Base-by-base conservation (phyloP, 2,888 invertebrate genomes). In the Gasteruption jaculator region DNA sequence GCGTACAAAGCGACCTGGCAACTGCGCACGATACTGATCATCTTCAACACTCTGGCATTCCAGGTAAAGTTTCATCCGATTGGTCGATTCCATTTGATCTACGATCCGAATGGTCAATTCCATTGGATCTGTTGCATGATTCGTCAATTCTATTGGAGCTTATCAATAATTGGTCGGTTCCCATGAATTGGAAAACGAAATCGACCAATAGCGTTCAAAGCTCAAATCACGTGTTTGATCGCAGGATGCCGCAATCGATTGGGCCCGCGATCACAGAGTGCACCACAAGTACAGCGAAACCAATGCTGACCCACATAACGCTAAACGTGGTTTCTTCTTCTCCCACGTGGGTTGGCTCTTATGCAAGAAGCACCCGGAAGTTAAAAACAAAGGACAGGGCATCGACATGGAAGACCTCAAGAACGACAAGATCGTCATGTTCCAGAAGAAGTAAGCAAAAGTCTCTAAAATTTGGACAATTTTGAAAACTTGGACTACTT, bases 1-100 rank as follows among this genome's bases (percentile, higher is more conserved):
- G 83, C 94, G 1, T 97, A 95, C 77, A 95, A 95, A 75, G 96
- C 96, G 5, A 91, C 84, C 71, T 83, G 86, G 79, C 96, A 92
- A 0, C 76, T 95, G 4, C 77, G 88, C 54, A 57, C 92, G 5
- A 73, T 96, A 24, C 76, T 97, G 43, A 80, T 85, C 24, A 55
- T 87, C 32, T 85, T 86, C 74, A 92, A 96, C 71, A 90, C 92
- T 1, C 67, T 94, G 31, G 94, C 96, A 33, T 91, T 93, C 73
- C 94, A 93, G 79, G 89, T 88, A 71, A 73, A 64, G 47, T 22
- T 40, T 32, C 22, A 35, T 6, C 5, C 12, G 22, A 12, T 35
- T 6, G 10, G 7, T 21, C 7, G 22, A 5, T 8, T 5, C 6
- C 22, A 35, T 7, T n/a, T 11, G 20, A n/a, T 10, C 3, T 35